These are phyloP conservation scores for Cheilinus undulatus DNA, from an alignment of 2,113 vertebrate genomes.

Conservation along the genomic window DNA sequence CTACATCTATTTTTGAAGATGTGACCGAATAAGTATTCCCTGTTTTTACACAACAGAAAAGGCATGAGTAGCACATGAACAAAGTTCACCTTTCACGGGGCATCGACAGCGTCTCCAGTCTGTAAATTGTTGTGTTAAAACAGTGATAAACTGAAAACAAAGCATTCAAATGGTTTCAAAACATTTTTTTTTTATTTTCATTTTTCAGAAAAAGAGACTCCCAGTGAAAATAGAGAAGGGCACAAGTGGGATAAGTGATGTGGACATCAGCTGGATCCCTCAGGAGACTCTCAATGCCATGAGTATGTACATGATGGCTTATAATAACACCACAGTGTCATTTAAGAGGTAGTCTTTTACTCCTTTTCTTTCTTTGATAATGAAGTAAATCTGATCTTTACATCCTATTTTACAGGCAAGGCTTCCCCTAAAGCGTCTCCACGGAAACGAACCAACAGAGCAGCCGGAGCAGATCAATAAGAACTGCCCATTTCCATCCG, in stretches of 20 bases:
- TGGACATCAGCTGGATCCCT: constrained; percentile 88
- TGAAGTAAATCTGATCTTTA: constrained; percentile 10
- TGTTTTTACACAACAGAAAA: no score
- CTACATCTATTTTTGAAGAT: no score
- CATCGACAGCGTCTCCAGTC: no score
- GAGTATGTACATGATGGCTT: constrained; percentile 76
- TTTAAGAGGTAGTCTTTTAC: neutral
- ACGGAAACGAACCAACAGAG: constrained; percentile 81
- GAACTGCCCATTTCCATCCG: neutral
- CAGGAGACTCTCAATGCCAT: constrained; percentile 85
- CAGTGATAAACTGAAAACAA: no score
- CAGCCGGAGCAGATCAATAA: constrained; percentile 80
- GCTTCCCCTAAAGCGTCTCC: constrained; percentile 83
- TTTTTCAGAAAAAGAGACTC: constrained; percentile 79
- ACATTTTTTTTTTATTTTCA: no score
- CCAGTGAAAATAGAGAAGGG: constrained; percentile 83
- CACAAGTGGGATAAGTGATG: constrained; percentile 76
- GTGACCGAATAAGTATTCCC: no score
- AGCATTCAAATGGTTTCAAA: no score
- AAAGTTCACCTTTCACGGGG: no score
- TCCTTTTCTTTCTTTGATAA: neutral
- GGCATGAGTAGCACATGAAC: no score
- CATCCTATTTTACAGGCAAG: constrained; percentile 74
- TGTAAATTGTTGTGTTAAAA: no score
- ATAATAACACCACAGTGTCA: neutral